Evolutionary conservation across 2,888 invertebrate genomes (phyloP).

Genomic region (Spatulosminthurus flaviceps): DNA sequence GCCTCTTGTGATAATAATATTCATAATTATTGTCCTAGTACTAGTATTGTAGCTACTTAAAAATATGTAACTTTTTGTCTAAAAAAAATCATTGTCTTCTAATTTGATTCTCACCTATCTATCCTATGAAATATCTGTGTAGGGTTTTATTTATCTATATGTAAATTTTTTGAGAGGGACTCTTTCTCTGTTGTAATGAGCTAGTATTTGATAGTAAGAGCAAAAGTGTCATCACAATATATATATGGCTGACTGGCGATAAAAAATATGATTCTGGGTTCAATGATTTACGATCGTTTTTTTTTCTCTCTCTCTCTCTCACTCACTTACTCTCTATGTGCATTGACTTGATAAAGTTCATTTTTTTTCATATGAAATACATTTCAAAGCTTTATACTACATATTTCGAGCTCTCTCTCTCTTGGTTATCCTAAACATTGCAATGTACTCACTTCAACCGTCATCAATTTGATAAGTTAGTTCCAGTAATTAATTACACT

Average conservation of each 20-base stretch:
- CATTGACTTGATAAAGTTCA: no score
- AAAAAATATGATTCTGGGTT: constrained; percentile 14
- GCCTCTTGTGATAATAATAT: neutral
- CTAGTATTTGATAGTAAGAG: neutral
- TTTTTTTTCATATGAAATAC: no score
- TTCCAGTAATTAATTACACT: constrained; percentile 13
- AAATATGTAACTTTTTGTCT: neutral
- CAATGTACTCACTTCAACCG: neutral
- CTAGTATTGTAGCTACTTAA: neutral
- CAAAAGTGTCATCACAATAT: neutral
- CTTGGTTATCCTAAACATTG: neutral
- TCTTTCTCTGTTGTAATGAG: no score
- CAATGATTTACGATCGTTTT: neutral
- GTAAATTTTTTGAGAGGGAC: no score
- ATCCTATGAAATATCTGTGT: neutral
- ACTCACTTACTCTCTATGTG: no score
- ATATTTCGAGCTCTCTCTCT: no score
- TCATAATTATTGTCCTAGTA: neutral
- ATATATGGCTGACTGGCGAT: neutral
- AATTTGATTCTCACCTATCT: neutral
- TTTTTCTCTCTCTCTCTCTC: no score
- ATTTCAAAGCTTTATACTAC: no score
- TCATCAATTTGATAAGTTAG: constrained; percentile 3
- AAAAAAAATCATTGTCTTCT: neutral
- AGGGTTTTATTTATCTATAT: no score